Percentiles rank a stretch among this genome's conserved stretches.
Evolutionary conservation across 1,140 invertebrate species (phyloP).

Genomic region (Lordiphosa mommai): DNA sequence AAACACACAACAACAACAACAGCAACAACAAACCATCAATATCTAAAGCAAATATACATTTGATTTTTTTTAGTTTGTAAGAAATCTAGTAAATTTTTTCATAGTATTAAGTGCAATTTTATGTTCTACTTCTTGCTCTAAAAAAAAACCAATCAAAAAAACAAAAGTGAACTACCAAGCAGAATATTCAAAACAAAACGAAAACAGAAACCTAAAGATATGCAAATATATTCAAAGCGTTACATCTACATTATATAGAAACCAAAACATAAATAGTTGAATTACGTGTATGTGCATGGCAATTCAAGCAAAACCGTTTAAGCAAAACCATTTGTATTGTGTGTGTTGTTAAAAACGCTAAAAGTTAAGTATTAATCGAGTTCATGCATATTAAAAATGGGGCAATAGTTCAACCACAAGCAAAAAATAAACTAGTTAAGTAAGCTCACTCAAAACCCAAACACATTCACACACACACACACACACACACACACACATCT

Average conservation of each 20-base stretch:
- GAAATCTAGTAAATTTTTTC: slow-evolving; percentile 77
- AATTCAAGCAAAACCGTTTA: slow-evolving; percentile 49
- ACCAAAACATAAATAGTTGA: slow-evolving; percentile 57
- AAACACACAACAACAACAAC: slow-evolving; percentile 7
- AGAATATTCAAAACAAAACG: slow-evolving; percentile 48
- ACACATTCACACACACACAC: slow-evolving; percentile 8
- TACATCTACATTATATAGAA: slow-evolving; percentile 57
- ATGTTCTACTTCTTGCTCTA: slow-evolving; percentile 73
- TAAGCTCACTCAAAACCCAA: slow-evolving; percentile 29
- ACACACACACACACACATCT: slow-evolving; percentile 40
- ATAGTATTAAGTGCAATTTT: slow-evolving; percentile 72
- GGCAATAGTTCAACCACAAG: slow-evolving; percentile 37
- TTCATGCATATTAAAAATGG: slow-evolving; percentile 44
- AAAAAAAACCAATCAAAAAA: slow-evolving; percentile 62
- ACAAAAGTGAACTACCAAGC: slow-evolving; percentile 24
- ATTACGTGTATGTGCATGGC: slow-evolving; percentile 47
- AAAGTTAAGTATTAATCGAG: slow-evolving; percentile 68
- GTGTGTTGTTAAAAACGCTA: slow-evolving; percentile 60
- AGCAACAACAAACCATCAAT: slow-evolving; percentile 43
- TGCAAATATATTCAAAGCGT: slow-evolving; percentile 68
- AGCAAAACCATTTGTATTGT: slow-evolving; percentile 47
- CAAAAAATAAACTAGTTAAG: slow-evolving; percentile 54
- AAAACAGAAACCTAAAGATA: slow-evolving; percentile 40
- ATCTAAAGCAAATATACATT: slow-evolving; percentile 75
- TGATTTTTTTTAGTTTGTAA: slow-evolving; percentile 77